Evolutionary conservation across 2,888 invertebrate species (phyloP).

Genomic region (Cheiracanthium punctorium): DNA sequence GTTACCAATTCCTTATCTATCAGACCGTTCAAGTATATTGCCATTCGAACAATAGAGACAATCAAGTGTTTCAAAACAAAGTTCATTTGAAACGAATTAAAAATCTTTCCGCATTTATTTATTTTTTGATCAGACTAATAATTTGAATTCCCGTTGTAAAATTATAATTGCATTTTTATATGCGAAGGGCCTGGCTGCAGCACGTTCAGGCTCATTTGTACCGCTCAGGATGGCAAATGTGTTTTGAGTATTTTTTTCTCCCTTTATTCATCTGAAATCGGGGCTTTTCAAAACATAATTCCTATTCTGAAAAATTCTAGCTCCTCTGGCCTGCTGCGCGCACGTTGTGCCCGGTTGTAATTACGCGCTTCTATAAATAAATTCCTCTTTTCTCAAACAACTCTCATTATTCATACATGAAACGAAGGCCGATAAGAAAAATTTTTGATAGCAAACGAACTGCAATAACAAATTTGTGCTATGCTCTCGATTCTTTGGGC

Average conservation of each 20-base stretch:
- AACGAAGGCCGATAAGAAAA: constrained; percentile 67
- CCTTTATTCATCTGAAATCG: not conserved
- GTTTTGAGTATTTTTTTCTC: constrained; percentile 1
- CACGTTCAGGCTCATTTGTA: not conserved
- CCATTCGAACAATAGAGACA: not conserved
- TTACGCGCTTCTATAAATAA: constrained; percentile 67
- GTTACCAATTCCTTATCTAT: too few relatives aligned
- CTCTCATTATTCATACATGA: constrained; percentile 65
- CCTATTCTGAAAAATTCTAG: constrained; percentile 9
- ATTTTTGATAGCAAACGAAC: constrained; percentile 69
- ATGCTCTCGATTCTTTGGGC: constrained; percentile 64
- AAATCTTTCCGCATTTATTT: not conserved
- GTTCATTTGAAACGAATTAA: not conserved
- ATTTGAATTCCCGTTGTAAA: not conserved
- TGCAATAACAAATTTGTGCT: constrained; percentile 66
- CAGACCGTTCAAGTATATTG: not conserved
- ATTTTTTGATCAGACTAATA: not conserved
- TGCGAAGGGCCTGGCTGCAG: not conserved
- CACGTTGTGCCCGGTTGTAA: constrained; percentile 17
- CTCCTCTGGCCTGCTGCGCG: not conserved
- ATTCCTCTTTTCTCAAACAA: constrained; percentile 58
- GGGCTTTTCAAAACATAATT: constrained; percentile 13
- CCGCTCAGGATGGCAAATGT: not conserved
- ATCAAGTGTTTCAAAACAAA: not conserved
- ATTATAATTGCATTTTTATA: not conserved